phyloP scores from a whole-genome alignment of 2,113 vertebrate species.

The Ranitomeya variabilis region DNA sequence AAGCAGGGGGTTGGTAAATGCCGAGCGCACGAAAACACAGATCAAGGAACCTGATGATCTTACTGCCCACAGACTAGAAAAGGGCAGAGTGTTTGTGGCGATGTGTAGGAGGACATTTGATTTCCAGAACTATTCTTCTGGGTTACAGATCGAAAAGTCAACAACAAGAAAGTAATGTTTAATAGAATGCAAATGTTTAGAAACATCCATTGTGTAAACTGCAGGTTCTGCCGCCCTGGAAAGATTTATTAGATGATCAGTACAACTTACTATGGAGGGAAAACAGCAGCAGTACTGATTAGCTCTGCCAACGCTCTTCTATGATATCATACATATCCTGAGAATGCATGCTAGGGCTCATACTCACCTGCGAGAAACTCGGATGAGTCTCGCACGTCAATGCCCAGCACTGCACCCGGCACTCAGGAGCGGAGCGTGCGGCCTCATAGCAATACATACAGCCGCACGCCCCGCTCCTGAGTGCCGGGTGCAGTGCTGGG shows the following conservation, averaged over 20 bases:
- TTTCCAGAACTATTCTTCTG: conserved; percentile 12
- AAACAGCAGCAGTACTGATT: not conserved
- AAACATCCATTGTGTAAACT: not conserved
- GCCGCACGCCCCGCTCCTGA: too few relatives aligned
- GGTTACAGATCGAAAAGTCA: conserved; percentile 15
- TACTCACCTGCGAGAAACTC: too few relatives aligned
- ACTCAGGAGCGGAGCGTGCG: too few relatives aligned
- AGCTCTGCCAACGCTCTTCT: not conserved
- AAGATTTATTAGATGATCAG: not conserved
- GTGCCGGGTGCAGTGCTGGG: too few relatives aligned
- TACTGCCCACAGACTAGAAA: conserved; percentile 43
- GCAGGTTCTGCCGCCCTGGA: not conserved
- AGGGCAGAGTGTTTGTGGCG: conserved; percentile 26
- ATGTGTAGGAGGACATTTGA: conserved; percentile 51
- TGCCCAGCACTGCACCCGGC: too few relatives aligned
- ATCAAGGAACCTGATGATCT: conserved; percentile 49
- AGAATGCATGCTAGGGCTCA: too few relatives aligned
- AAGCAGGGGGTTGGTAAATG: conserved; percentile 39
- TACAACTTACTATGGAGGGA: not conserved
- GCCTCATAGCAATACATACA: too few relatives aligned
- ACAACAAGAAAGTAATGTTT: not conserved
- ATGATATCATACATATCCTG: not conserved
- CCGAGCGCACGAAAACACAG: conserved; percentile 22
- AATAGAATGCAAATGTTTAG: not conserved
- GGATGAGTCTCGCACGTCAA: too few relatives aligned